Percentiles rank a stretch among this genome's conserved stretches.
phyloP scores from a whole-genome alignment of 2,113 vertebrate genomes.

The Hippocampus guttulatus region DNA sequence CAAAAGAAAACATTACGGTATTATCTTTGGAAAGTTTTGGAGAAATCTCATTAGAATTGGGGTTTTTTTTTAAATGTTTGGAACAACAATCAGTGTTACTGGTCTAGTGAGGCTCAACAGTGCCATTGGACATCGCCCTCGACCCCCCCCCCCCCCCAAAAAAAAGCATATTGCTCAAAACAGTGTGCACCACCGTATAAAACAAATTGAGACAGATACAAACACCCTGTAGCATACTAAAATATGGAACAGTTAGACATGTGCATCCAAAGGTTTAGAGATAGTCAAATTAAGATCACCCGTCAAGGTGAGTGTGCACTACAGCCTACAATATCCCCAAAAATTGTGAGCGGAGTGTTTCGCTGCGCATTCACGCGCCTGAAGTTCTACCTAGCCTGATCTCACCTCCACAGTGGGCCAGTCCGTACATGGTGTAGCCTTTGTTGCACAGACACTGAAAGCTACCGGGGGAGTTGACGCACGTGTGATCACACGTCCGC shows the following conservation, averaged over 20 bases:
- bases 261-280: not conserved
- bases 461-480: slow-evolving; percentile 88
- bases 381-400: slow-evolving; percentile 7
- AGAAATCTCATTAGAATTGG: too few species aligned
- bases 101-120: too few species aligned
- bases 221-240: too few species aligned
- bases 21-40: too few species aligned
- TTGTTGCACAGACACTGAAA: slow-evolving; percentile 88
- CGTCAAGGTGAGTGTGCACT: not conserved
- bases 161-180: too few species aligned
- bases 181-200: too few species aligned
- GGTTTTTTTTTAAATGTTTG: too few species aligned
- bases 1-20: too few species aligned
- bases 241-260: not conserved
- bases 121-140: too few species aligned
- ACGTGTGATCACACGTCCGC: slow-evolving; percentile 91
- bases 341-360: not conserved
- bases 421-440: slow-evolving; percentile 90
- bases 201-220: too few species aligned
- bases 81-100: too few species aligned
- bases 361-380: slow-evolving; percentile 14
- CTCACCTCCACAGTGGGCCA: slow-evolving; percentile 95
- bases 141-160: too few species aligned
- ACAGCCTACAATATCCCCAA: not conserved
- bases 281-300: not conserved